Percentiles rank a stretch among this genome's conserved stretches.
Conservation (phyloP, 1,140 invertebrate species). For the Zaprionus inermis region DNA sequence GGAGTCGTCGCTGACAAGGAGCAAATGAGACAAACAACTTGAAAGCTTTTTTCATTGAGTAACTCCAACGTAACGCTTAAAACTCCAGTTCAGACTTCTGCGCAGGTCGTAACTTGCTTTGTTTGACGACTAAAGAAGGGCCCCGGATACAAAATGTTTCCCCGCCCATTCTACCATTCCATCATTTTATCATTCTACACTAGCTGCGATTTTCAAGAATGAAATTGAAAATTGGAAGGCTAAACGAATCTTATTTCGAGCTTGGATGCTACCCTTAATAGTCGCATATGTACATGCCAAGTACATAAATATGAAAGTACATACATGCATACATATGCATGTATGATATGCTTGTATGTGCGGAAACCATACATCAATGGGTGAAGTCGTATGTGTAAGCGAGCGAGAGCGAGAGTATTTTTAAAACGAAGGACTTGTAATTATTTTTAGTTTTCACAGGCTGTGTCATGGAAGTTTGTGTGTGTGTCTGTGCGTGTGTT, state of each 20-base stretch:
- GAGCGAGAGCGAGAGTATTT: slow-evolving; percentile 1
- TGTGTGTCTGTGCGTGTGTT: slow-evolving; percentile 5
- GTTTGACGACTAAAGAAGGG: slow-evolving; percentile 7
- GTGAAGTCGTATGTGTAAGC: neutral
- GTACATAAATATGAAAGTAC: neutral
- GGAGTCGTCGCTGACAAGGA: slow-evolving; percentile 6
- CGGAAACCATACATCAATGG: slow-evolving; percentile 38
- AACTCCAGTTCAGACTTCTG: slow-evolving; percentile 63
- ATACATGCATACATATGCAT: slow-evolving; percentile 7
- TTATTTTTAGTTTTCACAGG: slow-evolving; percentile 43
- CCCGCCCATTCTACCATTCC: slow-evolving; percentile 1
- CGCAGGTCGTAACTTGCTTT: slow-evolving; percentile 69
- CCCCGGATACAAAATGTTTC: neutral
- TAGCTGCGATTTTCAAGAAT: slow-evolving; percentile 59
- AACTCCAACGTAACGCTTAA: slow-evolving; percentile 51
- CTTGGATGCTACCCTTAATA: slow-evolving; percentile 50
- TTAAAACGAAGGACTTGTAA: slow-evolving; percentile 14
- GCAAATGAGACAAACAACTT: slow-evolving; percentile 41
- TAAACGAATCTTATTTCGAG: slow-evolving; percentile 24
- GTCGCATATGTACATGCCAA: slow-evolving; percentile 3
- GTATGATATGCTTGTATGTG: neutral
- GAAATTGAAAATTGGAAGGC: slow-evolving; percentile 54
- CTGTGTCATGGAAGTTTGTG: neutral
- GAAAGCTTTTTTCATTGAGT: slow-evolving; percentile 77
- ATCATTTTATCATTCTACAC: slow-evolving; percentile 13